These are phyloP conservation scores for Hipparchia semele DNA, from an alignment of 2,888 invertebrate genomes.

Conservation along the genomic window DNA sequence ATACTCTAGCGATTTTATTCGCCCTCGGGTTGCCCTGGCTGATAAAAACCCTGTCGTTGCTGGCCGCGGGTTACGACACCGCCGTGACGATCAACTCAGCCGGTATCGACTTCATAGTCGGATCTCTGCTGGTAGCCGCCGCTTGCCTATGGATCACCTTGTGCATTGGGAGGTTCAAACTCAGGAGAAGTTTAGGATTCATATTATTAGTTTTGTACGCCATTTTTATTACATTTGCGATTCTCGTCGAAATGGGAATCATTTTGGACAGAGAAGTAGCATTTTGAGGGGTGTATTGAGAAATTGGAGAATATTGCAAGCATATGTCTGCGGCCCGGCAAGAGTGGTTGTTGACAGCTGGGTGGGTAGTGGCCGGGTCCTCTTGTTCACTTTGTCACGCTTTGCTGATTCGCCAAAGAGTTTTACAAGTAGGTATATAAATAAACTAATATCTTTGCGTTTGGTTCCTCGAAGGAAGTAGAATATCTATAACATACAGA, in stretches of 20 bases:
- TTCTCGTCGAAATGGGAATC: slow-evolving; percentile 90
- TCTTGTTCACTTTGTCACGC: too few relatives aligned
- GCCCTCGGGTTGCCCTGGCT: slow-evolving; percentile 94
- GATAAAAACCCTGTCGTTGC: slow-evolving; percentile 85
- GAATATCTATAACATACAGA: too few relatives aligned
- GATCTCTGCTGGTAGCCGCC: slow-evolving; percentile 90
- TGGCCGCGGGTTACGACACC: slow-evolving; percentile 68
- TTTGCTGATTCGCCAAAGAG: too few relatives aligned
- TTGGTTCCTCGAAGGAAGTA: too few relatives aligned
- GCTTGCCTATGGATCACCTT: slow-evolving; percentile 86
- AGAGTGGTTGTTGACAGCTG: background rate
- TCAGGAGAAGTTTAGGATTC: slow-evolving; percentile 87
- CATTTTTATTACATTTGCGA: slow-evolving; percentile 88
- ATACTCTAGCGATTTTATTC: slow-evolving; percentile 92
- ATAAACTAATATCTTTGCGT: too few relatives aligned
- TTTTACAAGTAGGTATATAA: too few relatives aligned
- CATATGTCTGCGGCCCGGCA: background rate
- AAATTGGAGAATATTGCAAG: background rate
- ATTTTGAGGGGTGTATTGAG: background rate
- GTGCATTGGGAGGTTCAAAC: slow-evolving; percentile 86
- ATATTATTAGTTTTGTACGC: slow-evolving; percentile 86
- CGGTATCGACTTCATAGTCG: slow-evolving; percentile 91
- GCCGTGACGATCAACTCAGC: slow-evolving; percentile 88
- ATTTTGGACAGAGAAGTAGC: slow-evolving; percentile 60
- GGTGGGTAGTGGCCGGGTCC: too few relatives aligned